Evolutionary conservation across 1,140 invertebrate species (phyloP), one percentile per base, ranked within the genome.

Genomic region (Drosophila bocki): DNA sequence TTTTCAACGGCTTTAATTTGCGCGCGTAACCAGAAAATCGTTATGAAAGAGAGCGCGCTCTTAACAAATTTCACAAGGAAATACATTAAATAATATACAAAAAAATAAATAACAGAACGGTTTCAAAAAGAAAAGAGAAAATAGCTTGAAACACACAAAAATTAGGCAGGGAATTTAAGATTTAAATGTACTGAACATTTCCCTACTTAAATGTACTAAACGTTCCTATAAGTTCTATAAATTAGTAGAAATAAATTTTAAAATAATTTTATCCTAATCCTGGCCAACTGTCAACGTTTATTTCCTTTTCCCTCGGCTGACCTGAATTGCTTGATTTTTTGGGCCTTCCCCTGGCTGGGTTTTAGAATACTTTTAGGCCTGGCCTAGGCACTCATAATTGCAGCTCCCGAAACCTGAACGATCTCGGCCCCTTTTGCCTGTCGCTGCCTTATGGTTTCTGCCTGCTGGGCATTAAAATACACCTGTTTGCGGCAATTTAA

Each of bases 401-500:
- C 74, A 74, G 67, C 53, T 47, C 58, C 41, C 51, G 59, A 75
- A 75, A 70, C 71, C 71, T 50, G 71, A 63, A 53, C 70, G 54
- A 59, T 32, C 56, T 22, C 17, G 19, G 53, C 33, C 50, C 53
- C 37, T 22, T 41, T 26, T 35, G 64, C 39, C 35, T 39, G 17
- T 33, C 22, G 33, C 51, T 54, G 68, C 33, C 42, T 39, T 22
- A 29, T 64, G 42, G 45, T 39, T 37, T 37, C 60, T 74, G 77
- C 75, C 80, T 78, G 79, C 33, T 19, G 68, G 71, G 83, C 83
- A 81, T 80, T 51, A 90, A 90, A 88, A 90, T 90, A 90, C 85
- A 90, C 85, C 85, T 90, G 85, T 90, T 90, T 90, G 85, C 78
- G 58, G 75, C 85, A 90, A 90, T 90, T 90, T 90, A 90, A 90